Evolutionary conservation across 2,797 vertebrate species (phyloP).

Genomic region (Diplodus sargus): DNA sequence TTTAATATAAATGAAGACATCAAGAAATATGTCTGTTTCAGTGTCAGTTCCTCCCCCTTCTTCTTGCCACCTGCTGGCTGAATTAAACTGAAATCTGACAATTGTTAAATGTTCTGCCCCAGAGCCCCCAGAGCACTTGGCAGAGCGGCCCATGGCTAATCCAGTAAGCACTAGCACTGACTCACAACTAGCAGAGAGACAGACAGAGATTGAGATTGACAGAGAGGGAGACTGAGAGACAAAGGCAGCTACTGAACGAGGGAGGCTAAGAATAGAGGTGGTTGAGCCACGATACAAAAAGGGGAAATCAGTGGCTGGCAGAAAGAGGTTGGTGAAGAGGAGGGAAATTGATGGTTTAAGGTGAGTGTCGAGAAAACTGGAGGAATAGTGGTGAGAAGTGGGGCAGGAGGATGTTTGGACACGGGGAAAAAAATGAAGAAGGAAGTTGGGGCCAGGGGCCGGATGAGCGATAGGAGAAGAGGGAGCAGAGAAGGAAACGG

Average conservation of each 20-base stretch:
- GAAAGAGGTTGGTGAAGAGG: slow-evolving; percentile 38
- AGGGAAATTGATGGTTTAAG: slow-evolving; percentile 41
- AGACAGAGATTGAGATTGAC: slow-evolving; percentile 54
- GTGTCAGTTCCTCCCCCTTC: slow-evolving; percentile 38
- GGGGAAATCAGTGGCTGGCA: slow-evolving; percentile 27
- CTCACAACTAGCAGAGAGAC: slow-evolving; percentile 67
- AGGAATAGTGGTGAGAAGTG: slow-evolving; percentile 46
- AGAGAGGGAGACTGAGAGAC: slow-evolving; percentile 37
- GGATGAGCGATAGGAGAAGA: slow-evolving; percentile 40
- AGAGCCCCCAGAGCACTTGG: slow-evolving; percentile 61
- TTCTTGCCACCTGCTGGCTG: slow-evolving; percentile 59
- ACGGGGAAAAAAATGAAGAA: slow-evolving; percentile 3
- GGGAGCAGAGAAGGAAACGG: slow-evolving; percentile 36
- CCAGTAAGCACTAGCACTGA: slow-evolving; percentile 65
- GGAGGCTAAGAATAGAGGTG: slow-evolving; percentile 33
- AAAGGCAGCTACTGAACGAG: slow-evolving; percentile 24
- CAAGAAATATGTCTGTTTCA: slow-evolving; percentile 44
- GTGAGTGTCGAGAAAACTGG: slow-evolving; percentile 23
- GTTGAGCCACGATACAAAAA: slow-evolving; percentile 32
- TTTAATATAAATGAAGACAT: slow-evolving; percentile 49
- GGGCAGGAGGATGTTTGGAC: slow-evolving; percentile 45
- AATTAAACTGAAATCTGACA: slow-evolving; percentile 68
- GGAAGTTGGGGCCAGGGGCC: slow-evolving; percentile 24
- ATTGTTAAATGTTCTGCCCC: slow-evolving; percentile 70
- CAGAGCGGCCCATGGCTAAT: slow-evolving; percentile 72